Conservation (phyloP, 2,797 vertebrate species). For the Picus viridis region DNA sequence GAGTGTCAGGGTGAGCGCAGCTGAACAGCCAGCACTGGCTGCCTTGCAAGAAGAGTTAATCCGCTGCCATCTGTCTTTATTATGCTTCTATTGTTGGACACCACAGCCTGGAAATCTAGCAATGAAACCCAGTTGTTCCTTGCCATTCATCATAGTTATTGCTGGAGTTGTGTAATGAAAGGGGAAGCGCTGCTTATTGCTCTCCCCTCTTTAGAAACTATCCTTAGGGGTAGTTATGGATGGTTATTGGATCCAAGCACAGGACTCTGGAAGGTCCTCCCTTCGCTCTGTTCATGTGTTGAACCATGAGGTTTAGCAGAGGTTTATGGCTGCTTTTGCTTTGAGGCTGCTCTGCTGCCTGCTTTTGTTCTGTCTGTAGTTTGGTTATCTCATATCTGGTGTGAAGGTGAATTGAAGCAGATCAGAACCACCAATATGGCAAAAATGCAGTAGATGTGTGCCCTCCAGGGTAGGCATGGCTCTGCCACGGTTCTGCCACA, state of each 20-base stretch:
- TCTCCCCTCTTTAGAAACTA: slow-evolving; percentile 48
- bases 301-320: slow-evolving; percentile 33
- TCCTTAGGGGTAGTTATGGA: slow-evolving; percentile 68
- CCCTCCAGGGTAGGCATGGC: accelerated
- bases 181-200: slow-evolving; percentile 70
- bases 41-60: slow-evolving; percentile 17
- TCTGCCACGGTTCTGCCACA: accelerated
- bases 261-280: slow-evolving; percentile 29
- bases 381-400: neutral
- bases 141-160: slow-evolving; percentile 68
- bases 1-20: neutral
- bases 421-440: neutral
- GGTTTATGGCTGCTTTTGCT: neutral
- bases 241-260: slow-evolving; percentile 54
- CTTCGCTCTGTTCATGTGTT: neutral
- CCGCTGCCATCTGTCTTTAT: slow-evolving; percentile 72
- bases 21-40: neutral
- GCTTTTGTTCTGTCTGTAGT: slow-evolving; percentile 1
- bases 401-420: neutral
- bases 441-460: neutral
- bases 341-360: neutral
- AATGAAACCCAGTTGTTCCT: slow-evolving; percentile 59
- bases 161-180: slow-evolving; percentile 73
- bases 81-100: slow-evolving; percentile 60
- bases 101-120: slow-evolving; percentile 63